Evolutionary conservation across 2,797 vertebrate species (phyloP).

Genomic region (Chrosomus eos): DNA sequence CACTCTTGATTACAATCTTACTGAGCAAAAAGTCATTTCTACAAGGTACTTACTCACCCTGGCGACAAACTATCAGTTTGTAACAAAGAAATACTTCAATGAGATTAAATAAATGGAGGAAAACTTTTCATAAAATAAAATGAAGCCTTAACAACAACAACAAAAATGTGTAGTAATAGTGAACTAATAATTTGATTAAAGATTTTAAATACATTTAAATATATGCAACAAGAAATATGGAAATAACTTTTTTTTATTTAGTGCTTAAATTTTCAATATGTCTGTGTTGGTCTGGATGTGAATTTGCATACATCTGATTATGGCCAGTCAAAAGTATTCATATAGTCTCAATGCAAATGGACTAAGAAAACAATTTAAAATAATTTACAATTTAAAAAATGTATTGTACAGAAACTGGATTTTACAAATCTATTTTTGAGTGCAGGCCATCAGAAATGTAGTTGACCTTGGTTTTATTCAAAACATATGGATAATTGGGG

Average conservation of each 20-base stretch:
- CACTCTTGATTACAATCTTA: slow-evolving; percentile 19
- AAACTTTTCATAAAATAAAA: background rate
- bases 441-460: background rate
- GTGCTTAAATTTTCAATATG: background rate
- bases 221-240: background rate
- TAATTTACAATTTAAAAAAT: background rate
- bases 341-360: background rate
- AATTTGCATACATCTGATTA: background rate
- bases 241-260: background rate
- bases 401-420: background rate
- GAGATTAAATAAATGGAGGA: background rate
- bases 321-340: background rate
- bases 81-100: background rate
- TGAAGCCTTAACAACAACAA: background rate
- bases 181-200: background rate
- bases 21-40: background rate
- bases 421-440: background rate
- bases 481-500: background rate
- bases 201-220: background rate
- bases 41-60: background rate
- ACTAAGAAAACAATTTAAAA: background rate
- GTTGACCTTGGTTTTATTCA: background rate
- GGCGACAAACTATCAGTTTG: background rate
- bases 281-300: background rate
- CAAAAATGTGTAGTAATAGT: background rate